A percentile compares a stretch with the other conserved stretches of the same genome.
Evolutionary conservation across 2,888 invertebrate genomes (phyloP).

Genomic region (Ichneumoninae sp.): DNA sequence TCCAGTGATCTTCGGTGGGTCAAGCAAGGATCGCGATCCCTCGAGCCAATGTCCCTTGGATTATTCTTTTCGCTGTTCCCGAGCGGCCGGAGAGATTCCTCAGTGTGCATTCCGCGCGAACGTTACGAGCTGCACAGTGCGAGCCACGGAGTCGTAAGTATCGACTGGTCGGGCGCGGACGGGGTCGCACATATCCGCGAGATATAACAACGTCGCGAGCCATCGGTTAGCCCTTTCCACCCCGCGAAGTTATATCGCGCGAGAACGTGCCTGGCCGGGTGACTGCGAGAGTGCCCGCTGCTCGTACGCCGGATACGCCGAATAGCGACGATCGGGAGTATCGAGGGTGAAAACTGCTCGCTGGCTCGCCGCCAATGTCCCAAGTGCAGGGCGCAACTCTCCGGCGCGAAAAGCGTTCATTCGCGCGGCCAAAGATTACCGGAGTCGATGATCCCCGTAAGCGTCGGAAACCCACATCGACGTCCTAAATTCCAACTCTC

Average conservation of each 20-base stretch:
- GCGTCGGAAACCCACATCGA: conserved; percentile 19
- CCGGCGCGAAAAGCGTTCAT: conserved; percentile 65
- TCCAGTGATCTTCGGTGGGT: background rate
- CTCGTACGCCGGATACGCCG: background rate
- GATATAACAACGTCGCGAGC: conserved; percentile 50
- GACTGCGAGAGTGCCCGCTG: conserved; percentile 13
- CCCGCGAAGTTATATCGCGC: conserved; percentile 37
- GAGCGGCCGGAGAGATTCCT: background rate
- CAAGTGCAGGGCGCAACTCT: conserved; percentile 13
- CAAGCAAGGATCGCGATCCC: background rate
- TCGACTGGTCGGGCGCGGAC: conserved; percentile 31
- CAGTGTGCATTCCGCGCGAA: background rate
- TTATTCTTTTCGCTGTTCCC: background rate
- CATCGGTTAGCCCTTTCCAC: conserved; percentile 9
- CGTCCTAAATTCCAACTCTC: background rate
- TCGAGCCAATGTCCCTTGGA: background rate
- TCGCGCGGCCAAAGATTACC: conserved; percentile 61
- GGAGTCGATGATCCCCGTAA: conserved; percentile 50
- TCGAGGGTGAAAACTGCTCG: conserved; percentile 63
- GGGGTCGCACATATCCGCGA: conserved; percentile 37
- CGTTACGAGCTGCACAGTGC: background rate
- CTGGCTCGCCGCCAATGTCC: conserved; percentile 58
- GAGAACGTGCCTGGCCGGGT: conserved; percentile 26
- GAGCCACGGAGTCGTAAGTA: conserved; percentile 13
- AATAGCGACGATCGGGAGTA: conserved; percentile 15